phyloP scores from a whole-genome alignment of 2,888 invertebrate genomes.

The Tridacna gigas region DNA sequence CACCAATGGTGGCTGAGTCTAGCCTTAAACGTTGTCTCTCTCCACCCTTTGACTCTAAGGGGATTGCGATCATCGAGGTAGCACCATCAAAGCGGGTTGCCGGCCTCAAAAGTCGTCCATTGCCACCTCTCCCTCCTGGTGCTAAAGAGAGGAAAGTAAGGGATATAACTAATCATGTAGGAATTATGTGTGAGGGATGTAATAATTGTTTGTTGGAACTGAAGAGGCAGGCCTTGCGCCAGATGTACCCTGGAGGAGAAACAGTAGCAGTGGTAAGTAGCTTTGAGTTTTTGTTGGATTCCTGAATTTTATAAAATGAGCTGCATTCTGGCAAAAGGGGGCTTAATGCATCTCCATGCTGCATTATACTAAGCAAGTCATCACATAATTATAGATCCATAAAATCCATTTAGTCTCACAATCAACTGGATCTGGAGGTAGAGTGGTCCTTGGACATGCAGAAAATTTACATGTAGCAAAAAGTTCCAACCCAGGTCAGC shows the following conservation, averaged over 20 bases:
- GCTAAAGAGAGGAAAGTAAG: constrained; percentile 48
- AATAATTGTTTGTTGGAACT: constrained; percentile 78
- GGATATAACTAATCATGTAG: constrained; percentile 63
- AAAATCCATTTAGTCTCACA: no score
- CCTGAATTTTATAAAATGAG: no score
- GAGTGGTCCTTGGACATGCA: not conserved
- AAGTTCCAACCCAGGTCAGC: no score
- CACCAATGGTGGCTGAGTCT: constrained; percentile 47
- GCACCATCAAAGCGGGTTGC: constrained; percentile 49
- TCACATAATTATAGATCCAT: no score
- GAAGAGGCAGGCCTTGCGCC: constrained; percentile 77
- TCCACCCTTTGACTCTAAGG: constrained; percentile 50
- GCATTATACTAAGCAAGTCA: no score
- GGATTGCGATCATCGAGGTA: constrained; percentile 49
- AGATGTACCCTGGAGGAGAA: constrained; percentile 74
- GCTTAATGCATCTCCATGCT: no score
- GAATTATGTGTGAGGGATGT: constrained; percentile 79
- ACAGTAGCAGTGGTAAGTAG: constrained; percentile 23
- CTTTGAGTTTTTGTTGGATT: not conserved
- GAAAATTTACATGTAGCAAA: not conserved
- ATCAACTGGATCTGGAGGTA: no score
- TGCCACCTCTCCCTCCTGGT: constrained; percentile 49
- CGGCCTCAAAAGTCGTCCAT: constrained; percentile 33
- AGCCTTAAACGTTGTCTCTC: constrained; percentile 58
- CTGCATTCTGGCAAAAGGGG: no score